Conservation (phyloP, 2,888 invertebrate genomes). For the Callimorpha dominula region DNA sequence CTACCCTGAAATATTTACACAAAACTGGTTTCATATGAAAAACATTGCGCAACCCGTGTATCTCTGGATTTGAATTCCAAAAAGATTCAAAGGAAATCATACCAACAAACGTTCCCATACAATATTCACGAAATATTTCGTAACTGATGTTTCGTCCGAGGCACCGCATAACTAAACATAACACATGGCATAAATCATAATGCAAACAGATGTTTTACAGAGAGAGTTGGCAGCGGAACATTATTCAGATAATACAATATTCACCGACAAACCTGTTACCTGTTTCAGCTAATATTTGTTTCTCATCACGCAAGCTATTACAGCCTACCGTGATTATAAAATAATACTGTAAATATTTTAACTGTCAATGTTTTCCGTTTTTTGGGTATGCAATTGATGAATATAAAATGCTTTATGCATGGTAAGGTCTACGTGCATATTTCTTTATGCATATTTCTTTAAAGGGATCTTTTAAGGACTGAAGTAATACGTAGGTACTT, state of each 20-base stretch:
- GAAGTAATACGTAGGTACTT: too few relatives aligned
- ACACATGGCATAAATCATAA: slow-evolving; percentile 20
- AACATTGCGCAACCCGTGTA: not conserved
- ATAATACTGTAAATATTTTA: slow-evolving; percentile 46
- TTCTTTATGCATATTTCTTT: not conserved
- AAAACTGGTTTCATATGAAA: not conserved
- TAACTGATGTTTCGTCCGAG: slow-evolving; percentile 23
- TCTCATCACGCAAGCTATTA: slow-evolving; percentile 61
- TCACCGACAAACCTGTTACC: slow-evolving; percentile 52
- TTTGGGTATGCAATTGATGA: not conserved
- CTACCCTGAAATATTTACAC: not conserved
- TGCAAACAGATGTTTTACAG: slow-evolving; percentile 39
- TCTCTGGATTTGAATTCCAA: slow-evolving; percentile 4
- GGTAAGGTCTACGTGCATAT: not conserved
- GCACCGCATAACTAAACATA: slow-evolving; percentile 17
- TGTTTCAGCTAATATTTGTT: slow-evolving; percentile 65
- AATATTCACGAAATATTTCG: slow-evolving; percentile 27
- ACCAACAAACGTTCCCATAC: slow-evolving; percentile 16
- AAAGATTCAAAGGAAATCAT: slow-evolving; percentile 8
- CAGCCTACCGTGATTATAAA: slow-evolving; percentile 41
- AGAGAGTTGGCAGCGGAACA: slow-evolving; percentile 29
- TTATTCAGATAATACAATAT: slow-evolving; percentile 57
- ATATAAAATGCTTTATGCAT: not conserved
- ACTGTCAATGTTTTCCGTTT: slow-evolving; percentile 15
- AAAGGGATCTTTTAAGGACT: not conserved